Evolutionary conservation across 2,797 vertebrate species (phyloP), one percentile per base, ranked within the genome.

Genomic region (Scleropages formosus): DNA sequence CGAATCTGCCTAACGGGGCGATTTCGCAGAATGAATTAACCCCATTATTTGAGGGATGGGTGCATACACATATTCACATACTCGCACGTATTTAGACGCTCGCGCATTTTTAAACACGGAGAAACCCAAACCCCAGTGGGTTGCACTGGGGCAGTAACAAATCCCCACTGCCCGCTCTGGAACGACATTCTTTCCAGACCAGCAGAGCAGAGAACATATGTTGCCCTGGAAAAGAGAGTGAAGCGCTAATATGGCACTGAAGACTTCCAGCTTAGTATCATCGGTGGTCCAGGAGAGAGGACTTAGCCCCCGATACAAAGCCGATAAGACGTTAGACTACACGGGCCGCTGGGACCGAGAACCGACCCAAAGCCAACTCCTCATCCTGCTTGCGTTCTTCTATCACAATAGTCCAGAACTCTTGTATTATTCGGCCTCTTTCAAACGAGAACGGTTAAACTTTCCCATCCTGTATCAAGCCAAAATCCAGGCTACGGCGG

Each of bases 231-330:
- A 82, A 80, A 71, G 4, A 77, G 71, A 80, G 75, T 72, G 79
- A 82, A 77, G 59, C 15, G 59, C 77, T 80, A 83, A 73, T 59
- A 77, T 78, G 71, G 73, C 65, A 56, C 67, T 60, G 77, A 56
- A 63, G 75, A 77, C 58, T 70, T 75, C 16, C 18, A 74, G 74
- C 74, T 81, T 83, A 79, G 75, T 72, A 77, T 84, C 73, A 79
- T 65, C 39, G n/a, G 6, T 31, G 56, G 74, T 77, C 75, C 71
- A 51, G 56, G 72, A 78, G 59, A 39, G 31, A 78, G 47, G 47
- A 31, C 26, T 79, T 77, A 81, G 80, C 77, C 65, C 60, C 62
- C n/a, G 63, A 77, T 65, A 70, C 79, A 78, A 75, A 59, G 59
- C 73, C 46, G 66, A 26, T 26, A 72, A 63, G 44, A 70, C n/a